Conservation (phyloP, 2,113 vertebrate genomes). For the Dermatemys mawii region DNA sequence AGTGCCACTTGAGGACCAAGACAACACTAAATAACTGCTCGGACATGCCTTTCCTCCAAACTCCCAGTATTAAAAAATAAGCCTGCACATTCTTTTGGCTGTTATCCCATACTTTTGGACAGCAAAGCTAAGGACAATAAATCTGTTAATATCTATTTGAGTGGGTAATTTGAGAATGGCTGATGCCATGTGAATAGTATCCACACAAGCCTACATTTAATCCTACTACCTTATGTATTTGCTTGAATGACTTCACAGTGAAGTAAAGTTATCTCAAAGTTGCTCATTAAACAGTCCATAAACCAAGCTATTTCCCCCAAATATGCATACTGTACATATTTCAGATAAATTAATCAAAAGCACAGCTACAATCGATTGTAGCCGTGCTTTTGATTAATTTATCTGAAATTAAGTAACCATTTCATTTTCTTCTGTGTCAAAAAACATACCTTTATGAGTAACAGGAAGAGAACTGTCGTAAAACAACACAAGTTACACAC, state of each 20-base stretch:
- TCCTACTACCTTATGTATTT: background rate
- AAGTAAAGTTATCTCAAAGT: background rate
- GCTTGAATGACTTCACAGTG: background rate
- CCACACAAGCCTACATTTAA: background rate
- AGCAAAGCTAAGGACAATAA: background rate
- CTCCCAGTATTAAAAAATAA: background rate
- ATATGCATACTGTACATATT: background rate
- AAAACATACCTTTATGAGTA: background rate
- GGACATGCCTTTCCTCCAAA: fast-evolving
- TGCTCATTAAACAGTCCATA: background rate
- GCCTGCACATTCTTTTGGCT: background rate
- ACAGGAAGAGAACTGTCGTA: background rate
- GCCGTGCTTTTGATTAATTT: too few species aligned
- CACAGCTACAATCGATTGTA: background rate
- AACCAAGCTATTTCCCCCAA: background rate
- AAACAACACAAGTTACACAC: slow-evolving; percentile 64
- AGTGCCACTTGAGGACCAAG: background rate
- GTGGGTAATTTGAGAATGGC: background rate
- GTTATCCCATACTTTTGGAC: background rate
- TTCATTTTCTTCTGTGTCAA: background rate
- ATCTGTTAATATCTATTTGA: background rate
- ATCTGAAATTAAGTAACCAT: background rate
- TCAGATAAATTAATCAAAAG: background rate
- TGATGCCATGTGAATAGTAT: background rate
- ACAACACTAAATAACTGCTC: fast-evolving